Evolutionary conservation across 2,888 invertebrate species (phyloP), one percentile per base, ranked within the genome.

Genomic region (Sthenelais limicola): DNA sequence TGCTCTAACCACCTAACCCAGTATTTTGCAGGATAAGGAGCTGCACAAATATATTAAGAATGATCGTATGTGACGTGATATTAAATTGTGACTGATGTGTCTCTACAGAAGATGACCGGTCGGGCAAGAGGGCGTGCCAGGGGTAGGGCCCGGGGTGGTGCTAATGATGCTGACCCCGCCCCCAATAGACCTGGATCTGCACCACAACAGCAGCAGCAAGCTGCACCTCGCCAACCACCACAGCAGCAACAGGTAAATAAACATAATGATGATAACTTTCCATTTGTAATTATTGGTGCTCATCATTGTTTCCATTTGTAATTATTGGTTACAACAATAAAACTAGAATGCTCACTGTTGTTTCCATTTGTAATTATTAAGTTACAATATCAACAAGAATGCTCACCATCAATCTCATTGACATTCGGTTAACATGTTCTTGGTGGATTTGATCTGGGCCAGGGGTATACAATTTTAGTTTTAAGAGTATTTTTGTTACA

Each of bases 61-160:
- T n/a, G n/a, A n/a, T n/a, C n/a, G 18, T 43, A 43, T 12, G 9
- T 43, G 43, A 43, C 9, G 9, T 12, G 18, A 9, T 43, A 43
- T 43, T 18, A 12, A 43, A 12, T 18, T 43, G 9, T 9, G 35
- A 33, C 38, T 62, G 26, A 62, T 9, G 9, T 38, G 38, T 24
- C 5, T 12, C 43, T 43, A 56, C 12, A 26, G 4, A 68, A 48
- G 26, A 73, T 73, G 73, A 71, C 81, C 7, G 82, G 83, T 26
- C 69, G 82, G 73, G 81, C 82, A 1, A 72, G 83, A 76, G 83
- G 82, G 0, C 54, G 82, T 51, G 82, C 83, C 0, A 62, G 82
- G 28, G 83, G 83, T 1, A 72, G 83, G 26, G 82, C 83, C 0
- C 71, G 82, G 4, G 83, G 80, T 15, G 80, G 76, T 21, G 71